Conservation (phyloP, 2,797 vertebrate species). For the Astyanax mexicanus region DNA sequence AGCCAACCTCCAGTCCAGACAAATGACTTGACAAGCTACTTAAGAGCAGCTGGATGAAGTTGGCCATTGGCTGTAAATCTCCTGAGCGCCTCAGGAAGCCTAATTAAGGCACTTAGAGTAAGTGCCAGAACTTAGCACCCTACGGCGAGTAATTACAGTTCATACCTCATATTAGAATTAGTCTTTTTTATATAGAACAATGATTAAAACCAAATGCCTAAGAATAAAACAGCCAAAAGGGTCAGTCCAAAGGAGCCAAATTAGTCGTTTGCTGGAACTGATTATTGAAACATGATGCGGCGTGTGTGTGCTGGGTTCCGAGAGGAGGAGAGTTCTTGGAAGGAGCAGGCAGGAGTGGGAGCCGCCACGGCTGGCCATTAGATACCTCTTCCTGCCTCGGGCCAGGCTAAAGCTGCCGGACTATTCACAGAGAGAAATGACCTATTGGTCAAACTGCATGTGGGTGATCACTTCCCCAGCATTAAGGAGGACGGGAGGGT, state of each 20-base stretch:
- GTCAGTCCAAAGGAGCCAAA: background rate
- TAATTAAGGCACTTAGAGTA: conserved; percentile 1
- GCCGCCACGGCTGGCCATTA: conserved; percentile 5
- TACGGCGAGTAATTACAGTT: background rate
- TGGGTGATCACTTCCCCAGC: conserved; percentile 3
- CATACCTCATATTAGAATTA: conserved; percentile 6
- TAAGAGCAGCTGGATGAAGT: background rate
- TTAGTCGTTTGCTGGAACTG: conserved; percentile 18
- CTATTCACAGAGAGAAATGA: conserved; percentile 10
- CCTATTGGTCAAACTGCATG: conserved; percentile 9
- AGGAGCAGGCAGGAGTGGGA: background rate
- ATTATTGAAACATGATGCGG: conserved; percentile 19
- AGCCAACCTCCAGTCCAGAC: background rate
- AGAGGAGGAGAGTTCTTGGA: conserved; percentile 39
- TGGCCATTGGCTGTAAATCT: background rate
- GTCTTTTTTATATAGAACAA: conserved; percentile 1
- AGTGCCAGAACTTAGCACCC: background rate
- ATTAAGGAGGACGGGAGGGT: background rate
- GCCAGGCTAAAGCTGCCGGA: conserved; percentile 9
- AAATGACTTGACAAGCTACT: background rate
- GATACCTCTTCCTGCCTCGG: conserved; percentile 6
- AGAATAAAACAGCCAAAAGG: background rate
- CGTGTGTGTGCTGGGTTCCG: background rate
- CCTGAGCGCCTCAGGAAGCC: background rate
- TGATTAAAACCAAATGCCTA: background rate